Evolutionary conservation across 2,797 vertebrate genomes (phyloP).

Genomic region (Manis pentadactyla): DNA sequence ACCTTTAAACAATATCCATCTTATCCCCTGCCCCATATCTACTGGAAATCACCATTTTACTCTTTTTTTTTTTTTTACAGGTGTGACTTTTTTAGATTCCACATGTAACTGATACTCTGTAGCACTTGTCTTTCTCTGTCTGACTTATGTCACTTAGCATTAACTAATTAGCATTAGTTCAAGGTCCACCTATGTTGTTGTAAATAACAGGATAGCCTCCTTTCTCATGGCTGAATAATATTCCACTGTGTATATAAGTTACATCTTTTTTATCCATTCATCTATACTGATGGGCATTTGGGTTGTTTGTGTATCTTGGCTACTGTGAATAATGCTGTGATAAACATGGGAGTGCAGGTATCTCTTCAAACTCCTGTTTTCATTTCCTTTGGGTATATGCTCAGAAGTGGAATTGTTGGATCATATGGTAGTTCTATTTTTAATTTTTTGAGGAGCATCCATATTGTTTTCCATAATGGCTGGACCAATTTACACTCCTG

Average conservation of each 20-base stretch:
- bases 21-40: neutral
- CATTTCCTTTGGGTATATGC: neutral
- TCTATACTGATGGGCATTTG: neutral
- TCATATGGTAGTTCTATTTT: neutral
- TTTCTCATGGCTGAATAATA: neutral
- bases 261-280: neutral
- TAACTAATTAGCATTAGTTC: neutral
- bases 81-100: neutral
- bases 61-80: neutral
- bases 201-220: neutral
- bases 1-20: neutral
- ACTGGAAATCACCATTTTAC: neutral
- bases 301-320: neutral
- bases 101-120: neutral
- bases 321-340: neutral
- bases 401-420: neutral
- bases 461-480: neutral
- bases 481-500: neutral
- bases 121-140: neutral
- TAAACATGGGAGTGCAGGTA: neutral
- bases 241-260: neutral
- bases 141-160: neutral
- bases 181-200: neutral
- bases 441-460: neutral
- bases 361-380: neutral